These are phyloP conservation scores for Agriopis aurantiaria DNA, from an alignment of 2,888 invertebrate species.

Conservation along the genomic window DNA sequence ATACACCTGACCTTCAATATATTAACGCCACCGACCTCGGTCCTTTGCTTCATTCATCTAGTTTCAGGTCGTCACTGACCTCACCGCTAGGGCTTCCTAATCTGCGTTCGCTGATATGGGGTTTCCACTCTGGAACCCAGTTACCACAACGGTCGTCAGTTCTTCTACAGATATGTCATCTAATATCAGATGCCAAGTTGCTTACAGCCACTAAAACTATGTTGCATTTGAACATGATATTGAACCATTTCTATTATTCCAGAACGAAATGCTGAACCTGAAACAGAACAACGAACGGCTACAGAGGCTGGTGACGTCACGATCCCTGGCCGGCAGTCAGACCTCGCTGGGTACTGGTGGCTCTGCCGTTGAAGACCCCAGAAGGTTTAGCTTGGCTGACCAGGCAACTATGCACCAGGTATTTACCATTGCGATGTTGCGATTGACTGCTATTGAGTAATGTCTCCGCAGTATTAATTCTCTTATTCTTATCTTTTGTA, in stretches of 20 bases:
- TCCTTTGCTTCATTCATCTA: too few relatives aligned
- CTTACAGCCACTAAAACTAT: background rate
- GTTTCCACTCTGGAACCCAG: too few relatives aligned
- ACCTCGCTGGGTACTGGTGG: slow-evolving; percentile 85
- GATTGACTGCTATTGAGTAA: background rate
- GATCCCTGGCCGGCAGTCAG: slow-evolving; percentile 88
- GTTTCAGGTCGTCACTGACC: too few relatives aligned
- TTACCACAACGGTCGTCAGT: too few relatives aligned
- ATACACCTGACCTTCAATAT: too few relatives aligned
- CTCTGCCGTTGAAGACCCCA: slow-evolving; percentile 82
- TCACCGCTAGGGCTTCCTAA: too few relatives aligned
- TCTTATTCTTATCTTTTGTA: background rate
- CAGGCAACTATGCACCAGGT: slow-evolving; percentile 83
- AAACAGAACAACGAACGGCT: slow-evolving; percentile 98
- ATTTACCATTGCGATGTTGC: slow-evolving; percentile 45
- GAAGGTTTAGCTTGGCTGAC: slow-evolving; percentile 87
- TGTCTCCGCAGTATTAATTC: background rate
- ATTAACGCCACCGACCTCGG: too few relatives aligned
- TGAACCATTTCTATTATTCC: slow-evolving; percentile 58
- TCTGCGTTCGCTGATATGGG: too few relatives aligned
- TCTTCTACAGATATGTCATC: too few relatives aligned
- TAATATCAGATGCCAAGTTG: too few relatives aligned
- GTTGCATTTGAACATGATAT: background rate
- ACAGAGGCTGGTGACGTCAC: slow-evolving; percentile 93
- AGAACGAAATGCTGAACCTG: slow-evolving; percentile 98